Evolutionary conservation across 2,113 vertebrate species (phyloP), one percentile per base, ranked within the genome.

Genomic region (Notarius quadriscutis): DNA sequence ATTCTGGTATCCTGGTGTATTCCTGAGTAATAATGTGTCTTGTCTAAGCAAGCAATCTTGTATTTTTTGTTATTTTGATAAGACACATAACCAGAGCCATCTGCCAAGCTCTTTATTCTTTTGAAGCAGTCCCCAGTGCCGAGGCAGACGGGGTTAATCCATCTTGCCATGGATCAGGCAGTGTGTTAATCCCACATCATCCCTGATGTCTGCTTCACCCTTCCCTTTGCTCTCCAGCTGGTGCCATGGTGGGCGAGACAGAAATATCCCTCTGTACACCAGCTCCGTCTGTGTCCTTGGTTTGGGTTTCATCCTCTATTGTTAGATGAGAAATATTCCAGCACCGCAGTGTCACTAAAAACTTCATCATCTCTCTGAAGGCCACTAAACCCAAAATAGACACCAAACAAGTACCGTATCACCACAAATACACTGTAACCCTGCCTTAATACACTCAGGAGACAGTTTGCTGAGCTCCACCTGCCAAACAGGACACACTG

Each of bases 321-420:
- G 84, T 84, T 87, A 83, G 41, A 60, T 69, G 79, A 74, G 80
- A 89, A 87, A 67, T 84, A 84, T 87, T 83, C 80, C 79, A 69
- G 41, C 58, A 72, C 62, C 34, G 55, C 67, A 9, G 62, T 83
- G 84, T 62, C 84, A 58, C 69, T 88, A 77, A 86, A 53, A 55
- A 77, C 57, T 86, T 71, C 69, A 53, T 74, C 82, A 83, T 71
- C 72, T 83, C 75, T 82, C 62, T 50, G n/a, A 77, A 90, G 63
- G 84, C 62, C 34, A 87, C 72, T 5, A 58, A 82, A 48, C 83
- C 89, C 84, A 80, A 86, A 89, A 88, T 79, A 79, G 75, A 79
- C 51, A 55, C 51, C 75, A 79, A 79, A 55, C 51, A 27, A 8
- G 51, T 55, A 7, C 75, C 25, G 9, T 22, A 50, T 75, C 72